Evolutionary conservation across 2,888 invertebrate genomes (phyloP), one percentile per base, ranked within the genome.

Genomic region (Rhabditoides inermis): DNA sequence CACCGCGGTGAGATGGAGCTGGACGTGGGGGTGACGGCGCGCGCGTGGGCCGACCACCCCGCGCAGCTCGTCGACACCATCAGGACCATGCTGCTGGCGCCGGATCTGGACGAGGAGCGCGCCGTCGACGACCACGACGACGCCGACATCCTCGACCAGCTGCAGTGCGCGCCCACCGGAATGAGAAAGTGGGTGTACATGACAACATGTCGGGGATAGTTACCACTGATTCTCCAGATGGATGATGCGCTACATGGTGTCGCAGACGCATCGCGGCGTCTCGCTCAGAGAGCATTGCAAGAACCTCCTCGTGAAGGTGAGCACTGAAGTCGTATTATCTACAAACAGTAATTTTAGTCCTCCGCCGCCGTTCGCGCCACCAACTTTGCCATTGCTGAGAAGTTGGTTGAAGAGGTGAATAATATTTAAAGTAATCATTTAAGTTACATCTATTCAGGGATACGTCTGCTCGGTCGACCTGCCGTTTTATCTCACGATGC

Each of bases 21-120:
- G 65, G 85, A 86, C 69, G 69, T 86, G 5, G 76, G 79, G 3
- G 69, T 86, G 5, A 76, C 79, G 3, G 82, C 84, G 0, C 81
- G 83, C 56, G 82, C 85, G 0, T 87, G 87, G 87, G 81, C 78
- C 26, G 78, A 84, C 60, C 82, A 84, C 18, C 84, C 84, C 0
- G 79, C 81, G 45, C 78, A 81, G 15, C 78, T 87, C 45, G 82
- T 86, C 66, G 78, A 78, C 56, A 83, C 84, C 41, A 77, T 87
- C 1, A 85, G 85, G 44, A 58, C 55, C 32, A 61, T 61, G 61
- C 37, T 61, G 18, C 27, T 37, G 3, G 53, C 53, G 32, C 52
- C 55, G n/a, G 51, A 54, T 26, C 49, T 49, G 7, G 25, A 42
- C 15, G 51, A 58, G 27, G 56, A 61, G 23, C 47, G 20, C 7